Conservation (phyloP, 2,797 vertebrate species). For the Rallus crepitans region DNA sequence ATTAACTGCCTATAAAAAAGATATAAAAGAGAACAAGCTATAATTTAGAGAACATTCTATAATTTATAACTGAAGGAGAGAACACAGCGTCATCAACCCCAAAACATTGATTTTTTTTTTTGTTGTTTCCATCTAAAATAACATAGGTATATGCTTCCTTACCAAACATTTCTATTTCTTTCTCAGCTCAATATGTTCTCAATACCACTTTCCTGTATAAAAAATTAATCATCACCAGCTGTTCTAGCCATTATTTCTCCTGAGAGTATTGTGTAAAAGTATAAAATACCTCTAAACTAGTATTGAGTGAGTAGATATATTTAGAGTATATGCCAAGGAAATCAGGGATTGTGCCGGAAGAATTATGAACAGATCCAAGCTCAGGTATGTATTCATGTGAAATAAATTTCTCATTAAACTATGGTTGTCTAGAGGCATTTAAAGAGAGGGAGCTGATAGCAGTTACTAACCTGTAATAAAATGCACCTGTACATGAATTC, state of each 20-base stretch:
- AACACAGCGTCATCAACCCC: neutral
- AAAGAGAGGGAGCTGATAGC: neutral
- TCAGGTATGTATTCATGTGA: neutral
- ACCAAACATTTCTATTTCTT: neutral
- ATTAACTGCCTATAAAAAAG: neutral
- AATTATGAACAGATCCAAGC: neutral
- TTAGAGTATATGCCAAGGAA: neutral
- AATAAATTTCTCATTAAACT: neutral
- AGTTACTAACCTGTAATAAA: neutral
- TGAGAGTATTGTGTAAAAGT: neutral
- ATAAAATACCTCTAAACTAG: neutral
- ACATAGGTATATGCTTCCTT: neutral
- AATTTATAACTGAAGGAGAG: neutral
- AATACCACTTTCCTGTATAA: neutral
- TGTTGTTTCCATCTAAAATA: neutral
- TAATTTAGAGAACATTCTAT: too few species aligned
- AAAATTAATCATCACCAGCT: constrained; percentile 14
- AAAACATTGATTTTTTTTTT: neutral
- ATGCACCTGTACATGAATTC: neutral
- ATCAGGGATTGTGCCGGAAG: neutral
- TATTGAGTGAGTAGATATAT: neutral
- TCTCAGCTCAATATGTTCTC: neutral
- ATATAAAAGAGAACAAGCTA: neutral
- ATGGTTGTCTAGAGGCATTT: neutral
- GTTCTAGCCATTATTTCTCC: constrained; percentile 12